A percentile compares a stretch with the other conserved stretches of the same genome.
These are phyloP conservation scores for Drosophila basisetae DNA, from an alignment of 2,888 invertebrate species.

Conservation along the genomic window DNA sequence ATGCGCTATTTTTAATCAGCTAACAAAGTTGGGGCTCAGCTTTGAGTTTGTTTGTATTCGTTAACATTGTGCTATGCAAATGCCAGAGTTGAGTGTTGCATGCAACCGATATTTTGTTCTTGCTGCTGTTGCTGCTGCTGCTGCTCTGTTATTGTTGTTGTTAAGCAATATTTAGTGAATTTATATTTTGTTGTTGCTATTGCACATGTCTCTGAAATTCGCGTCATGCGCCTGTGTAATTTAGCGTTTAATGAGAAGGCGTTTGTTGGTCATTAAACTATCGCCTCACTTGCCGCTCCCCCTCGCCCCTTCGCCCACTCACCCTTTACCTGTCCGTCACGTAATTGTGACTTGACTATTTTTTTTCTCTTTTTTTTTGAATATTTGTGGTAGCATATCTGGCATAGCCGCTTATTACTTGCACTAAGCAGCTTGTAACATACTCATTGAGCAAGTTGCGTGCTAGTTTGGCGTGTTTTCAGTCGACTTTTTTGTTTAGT, in stretches of 20 bases:
- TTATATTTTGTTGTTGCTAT: constrained; percentile 16
- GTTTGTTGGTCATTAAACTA: constrained; percentile 77
- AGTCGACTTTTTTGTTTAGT: constrained; percentile 13
- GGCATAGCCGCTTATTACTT: constrained; percentile 60
- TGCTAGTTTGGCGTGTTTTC: constrained; percentile 64
- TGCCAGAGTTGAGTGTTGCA: constrained; percentile 67
- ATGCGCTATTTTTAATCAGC: constrained; percentile 63
- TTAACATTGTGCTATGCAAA: constrained; percentile 66
- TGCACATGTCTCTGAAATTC: constrained; percentile 53
- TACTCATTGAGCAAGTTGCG: constrained; percentile 60
- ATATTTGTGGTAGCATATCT: constrained; percentile 49
- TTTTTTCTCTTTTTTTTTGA: constrained; percentile 14
- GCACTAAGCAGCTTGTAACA: constrained; percentile 67
- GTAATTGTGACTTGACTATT: constrained; percentile 70
- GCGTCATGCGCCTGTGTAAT: constrained; percentile 76
- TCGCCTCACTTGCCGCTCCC: constrained; percentile 36
- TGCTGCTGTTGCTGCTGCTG: constrained; percentile 11
- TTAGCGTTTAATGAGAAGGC: constrained; percentile 82
- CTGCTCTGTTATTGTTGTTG: constrained; percentile 7
- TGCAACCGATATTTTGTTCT: constrained; percentile 52
- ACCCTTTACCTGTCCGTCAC: constrained; percentile 8
- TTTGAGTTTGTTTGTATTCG: constrained; percentile 71
- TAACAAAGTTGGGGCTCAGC: constrained; percentile 54
- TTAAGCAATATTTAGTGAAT: constrained; percentile 60
- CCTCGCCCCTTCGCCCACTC: background rate